Evolutionary conservation across 2,113 vertebrate species (phyloP).

Genomic region (Xerus inauris): DNA sequence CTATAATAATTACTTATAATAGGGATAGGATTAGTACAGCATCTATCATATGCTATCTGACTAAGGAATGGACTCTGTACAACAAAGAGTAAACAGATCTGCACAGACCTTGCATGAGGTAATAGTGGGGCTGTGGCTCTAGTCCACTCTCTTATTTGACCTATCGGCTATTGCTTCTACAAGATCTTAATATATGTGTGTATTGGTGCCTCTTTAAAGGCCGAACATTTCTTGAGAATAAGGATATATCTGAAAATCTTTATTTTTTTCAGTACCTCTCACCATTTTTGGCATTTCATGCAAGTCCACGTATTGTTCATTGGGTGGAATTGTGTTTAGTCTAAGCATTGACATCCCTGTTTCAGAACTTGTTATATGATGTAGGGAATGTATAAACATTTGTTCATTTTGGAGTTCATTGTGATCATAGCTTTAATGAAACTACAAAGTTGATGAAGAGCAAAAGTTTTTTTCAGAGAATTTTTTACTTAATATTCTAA

Average conservation of each 20-base stretch:
- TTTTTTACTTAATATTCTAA: slow-evolving; percentile 43
- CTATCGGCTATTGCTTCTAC: neutral
- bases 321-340: neutral
- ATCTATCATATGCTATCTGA: neutral
- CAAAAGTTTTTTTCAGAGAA: neutral
- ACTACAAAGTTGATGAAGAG: neutral
- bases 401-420: neutral
- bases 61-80: neutral
- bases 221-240: neutral
- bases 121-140: neutral
- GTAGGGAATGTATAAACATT: neutral
- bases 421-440: slow-evolving; percentile 44
- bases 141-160: neutral
- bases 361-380: neutral
- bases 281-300: neutral
- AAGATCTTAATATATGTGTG: neutral
- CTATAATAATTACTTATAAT: neutral
- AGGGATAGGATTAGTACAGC: neutral
- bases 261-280: neutral
- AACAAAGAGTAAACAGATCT: neutral
- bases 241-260: neutral
- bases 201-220: neutral
- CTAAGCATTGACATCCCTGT: neutral
- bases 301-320: neutral
- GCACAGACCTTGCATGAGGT: neutral